These are phyloP conservation scores for Volucella inflata DNA, from an alignment of 2,888 invertebrate genomes.

Conservation along the genomic window DNA sequence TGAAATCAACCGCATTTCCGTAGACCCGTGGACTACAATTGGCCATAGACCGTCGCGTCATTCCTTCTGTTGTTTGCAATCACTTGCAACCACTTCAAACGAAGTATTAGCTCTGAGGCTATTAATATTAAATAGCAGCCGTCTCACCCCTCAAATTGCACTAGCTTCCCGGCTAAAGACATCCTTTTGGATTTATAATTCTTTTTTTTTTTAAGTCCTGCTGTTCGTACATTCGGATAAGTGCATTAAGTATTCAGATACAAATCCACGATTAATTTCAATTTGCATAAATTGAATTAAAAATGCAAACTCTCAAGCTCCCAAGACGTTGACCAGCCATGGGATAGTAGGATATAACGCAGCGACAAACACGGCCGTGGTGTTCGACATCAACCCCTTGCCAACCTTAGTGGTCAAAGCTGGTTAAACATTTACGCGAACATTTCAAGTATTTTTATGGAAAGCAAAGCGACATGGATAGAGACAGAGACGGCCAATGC, in stretches of 20 bases:
- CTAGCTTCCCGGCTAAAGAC: neutral
- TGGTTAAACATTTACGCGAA: conserved; percentile 65
- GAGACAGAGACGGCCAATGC: conserved; percentile 52
- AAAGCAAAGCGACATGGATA: conserved; percentile 38
- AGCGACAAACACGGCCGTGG: too few species aligned
- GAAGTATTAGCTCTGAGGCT: neutral
- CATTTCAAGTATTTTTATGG: conserved; percentile 58
- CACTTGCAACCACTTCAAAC: conserved; percentile 3
- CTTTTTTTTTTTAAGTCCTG: conserved; percentile 17
- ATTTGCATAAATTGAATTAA: conserved; percentile 69
- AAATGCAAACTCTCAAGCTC: conserved; percentile 25
- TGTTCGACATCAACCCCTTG: neutral
- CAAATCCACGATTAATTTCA: conserved; percentile 62
- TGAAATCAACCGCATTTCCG: conserved; percentile 69
- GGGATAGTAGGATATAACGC: neutral
- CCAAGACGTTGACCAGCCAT: conserved; percentile 13
- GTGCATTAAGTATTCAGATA: conserved; percentile 10
- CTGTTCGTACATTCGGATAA: neutral
- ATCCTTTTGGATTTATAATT: conserved; percentile 6
- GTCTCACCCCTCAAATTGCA: conserved; percentile 25
- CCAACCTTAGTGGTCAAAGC: conserved; percentile 11
- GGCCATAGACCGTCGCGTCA: neutral
- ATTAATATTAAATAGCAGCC: conserved; percentile 39
- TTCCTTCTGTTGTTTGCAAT: conserved; percentile 5
- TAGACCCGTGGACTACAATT: conserved; percentile 21